Conservation (phyloP, 2,113 vertebrate species). For the Nycticebus coucang region DNA sequence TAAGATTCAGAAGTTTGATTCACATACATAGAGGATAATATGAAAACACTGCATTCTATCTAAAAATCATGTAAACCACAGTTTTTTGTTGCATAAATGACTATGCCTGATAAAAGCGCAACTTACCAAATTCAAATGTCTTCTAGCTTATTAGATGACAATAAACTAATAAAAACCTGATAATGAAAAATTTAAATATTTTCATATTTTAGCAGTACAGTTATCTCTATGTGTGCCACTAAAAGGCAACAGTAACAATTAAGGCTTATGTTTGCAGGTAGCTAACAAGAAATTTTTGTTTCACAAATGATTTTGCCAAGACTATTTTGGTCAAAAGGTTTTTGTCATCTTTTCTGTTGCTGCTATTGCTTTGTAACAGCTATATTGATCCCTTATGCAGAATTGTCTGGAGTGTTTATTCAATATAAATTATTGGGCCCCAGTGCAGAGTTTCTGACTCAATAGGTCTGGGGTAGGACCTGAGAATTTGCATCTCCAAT, state of each 20-base stretch:
- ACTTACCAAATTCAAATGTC: slow-evolving; percentile 6
- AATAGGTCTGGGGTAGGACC: too few species aligned
- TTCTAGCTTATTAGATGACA: not conserved
- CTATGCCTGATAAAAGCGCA: not conserved
- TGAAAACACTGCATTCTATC: not conserved
- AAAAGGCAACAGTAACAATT: not conserved
- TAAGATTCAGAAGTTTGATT: not conserved
- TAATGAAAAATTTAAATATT: not conserved
- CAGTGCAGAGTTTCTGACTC: too few species aligned
- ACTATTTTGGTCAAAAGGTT: not conserved
- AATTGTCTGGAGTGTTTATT: too few species aligned
- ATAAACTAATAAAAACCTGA: not conserved
- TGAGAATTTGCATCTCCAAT: too few species aligned
- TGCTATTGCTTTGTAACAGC: not conserved
- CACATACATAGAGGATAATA: not conserved
- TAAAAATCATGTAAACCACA: not conserved
- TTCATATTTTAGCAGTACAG: not conserved
- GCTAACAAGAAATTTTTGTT: not conserved
- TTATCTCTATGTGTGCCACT: slow-evolving; percentile 56
- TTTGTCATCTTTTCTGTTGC: not conserved
- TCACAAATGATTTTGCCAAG: not conserved
- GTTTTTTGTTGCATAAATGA: slow-evolving; percentile 25
- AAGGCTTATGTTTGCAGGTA: not conserved
- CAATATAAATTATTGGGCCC: too few species aligned
- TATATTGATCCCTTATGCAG: not conserved